Evolutionary conservation across 2,113 vertebrate genomes (phyloP), one percentile per base, ranked within the genome.

Genomic region (Caranx melampygus): DNA sequence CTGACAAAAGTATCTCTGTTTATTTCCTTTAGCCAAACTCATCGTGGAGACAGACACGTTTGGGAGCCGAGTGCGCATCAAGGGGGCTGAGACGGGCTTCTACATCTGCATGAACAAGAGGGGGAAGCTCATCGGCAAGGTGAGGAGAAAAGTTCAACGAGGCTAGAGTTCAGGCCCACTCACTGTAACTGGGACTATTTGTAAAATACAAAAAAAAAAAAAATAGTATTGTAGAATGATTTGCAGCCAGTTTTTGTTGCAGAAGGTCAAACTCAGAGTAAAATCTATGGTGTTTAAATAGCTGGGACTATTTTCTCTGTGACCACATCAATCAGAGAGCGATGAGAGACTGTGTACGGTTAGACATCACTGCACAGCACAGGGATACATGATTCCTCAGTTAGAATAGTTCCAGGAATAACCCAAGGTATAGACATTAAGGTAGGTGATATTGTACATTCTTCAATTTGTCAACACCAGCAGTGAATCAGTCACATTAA

Each of bases 31-130:
- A 99, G 98, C 98, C 65, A 99, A 99, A 91, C 97, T 99, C 84
- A 95, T 99, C 0, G 98, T 99, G 90, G 98, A 99, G 92, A 99
- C 98, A 0, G 98, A 99, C 91, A 99, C 98, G 0, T 99, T 99
- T 11, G 98, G 98, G 79, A 99, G 98, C 93, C 95, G 97, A 0
- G 98, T 99, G 72, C 97, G 98, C 59, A 98, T 99, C 74, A 97
- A 97, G 78, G 98, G 98, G 58, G 98, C 98, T 0, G 97, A 98
- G 92, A 99, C 97, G 0, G 98, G 98, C 18, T 95, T 97, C 85
- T 99, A 99, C 91, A 98, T 99, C 95, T 99, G 98, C 91, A 99
- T 99, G 98, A 99, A 97, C 94, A 98, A 97, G 92, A 96, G 95
- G 65, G 98, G 98, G 55, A 99, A 99, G 87, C 95, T 99, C 89